Conservation (phyloP, 2,113 vertebrate genomes). For the Pogona vitticeps region DNA sequence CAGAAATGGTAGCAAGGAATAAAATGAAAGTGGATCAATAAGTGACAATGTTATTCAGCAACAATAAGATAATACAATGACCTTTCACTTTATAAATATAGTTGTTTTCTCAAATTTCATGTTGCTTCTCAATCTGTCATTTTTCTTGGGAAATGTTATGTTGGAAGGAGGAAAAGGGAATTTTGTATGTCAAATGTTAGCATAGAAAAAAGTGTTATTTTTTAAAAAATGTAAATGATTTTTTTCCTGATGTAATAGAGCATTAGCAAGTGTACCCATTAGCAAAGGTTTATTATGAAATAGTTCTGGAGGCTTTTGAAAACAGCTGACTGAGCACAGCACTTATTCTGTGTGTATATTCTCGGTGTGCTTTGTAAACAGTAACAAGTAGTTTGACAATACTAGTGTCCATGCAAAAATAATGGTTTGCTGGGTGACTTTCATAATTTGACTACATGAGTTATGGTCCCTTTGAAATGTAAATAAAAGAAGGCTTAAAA, state of each 20-base stretch:
- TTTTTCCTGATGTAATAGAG: neutral
- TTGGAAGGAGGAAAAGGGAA: neutral
- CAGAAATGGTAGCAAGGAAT: too few species aligned
- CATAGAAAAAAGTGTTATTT: neutral
- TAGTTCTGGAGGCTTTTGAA: slow-evolving; percentile 21
- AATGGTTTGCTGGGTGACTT: neutral
- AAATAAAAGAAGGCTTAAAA: neutral
- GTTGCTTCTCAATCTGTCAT: neutral
- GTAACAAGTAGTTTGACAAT: neutral
- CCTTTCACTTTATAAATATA: neutral
- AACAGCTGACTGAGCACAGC: slow-evolving; percentile 18
- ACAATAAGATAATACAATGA: neutral
- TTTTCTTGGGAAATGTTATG: rapidly evolving
- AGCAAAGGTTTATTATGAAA: slow-evolving; percentile 10
- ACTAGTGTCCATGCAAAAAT: slow-evolving; percentile 10
- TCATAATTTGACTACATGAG: slow-evolving; percentile 1
- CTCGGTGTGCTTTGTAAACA: slow-evolving; percentile 18
- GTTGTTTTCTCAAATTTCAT: neutral
- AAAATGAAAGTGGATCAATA: neutral
- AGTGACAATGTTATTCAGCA: neutral
- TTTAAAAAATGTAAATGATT: too few species aligned
- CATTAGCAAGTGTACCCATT: slow-evolving; percentile 3
- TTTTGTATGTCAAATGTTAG: neutral
- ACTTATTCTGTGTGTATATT: neutral
- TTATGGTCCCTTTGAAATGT: neutral